phyloP scores from a whole-genome alignment of 2,888 invertebrate species.

The Polymixis flavicincta region DNA sequence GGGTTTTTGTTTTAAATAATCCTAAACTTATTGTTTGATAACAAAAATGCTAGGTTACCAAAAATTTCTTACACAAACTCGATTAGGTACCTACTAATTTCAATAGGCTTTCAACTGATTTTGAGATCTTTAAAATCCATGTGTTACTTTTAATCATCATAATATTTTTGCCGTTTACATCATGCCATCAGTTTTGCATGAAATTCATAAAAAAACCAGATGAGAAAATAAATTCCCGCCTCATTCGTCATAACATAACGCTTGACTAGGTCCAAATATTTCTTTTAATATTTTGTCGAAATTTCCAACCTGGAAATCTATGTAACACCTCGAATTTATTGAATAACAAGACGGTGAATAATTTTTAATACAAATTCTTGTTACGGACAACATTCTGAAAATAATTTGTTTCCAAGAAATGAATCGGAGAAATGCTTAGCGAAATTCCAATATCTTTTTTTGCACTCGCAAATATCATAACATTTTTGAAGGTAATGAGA shows the following conservation, averaged over 20 bases:
- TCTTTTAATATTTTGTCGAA: slow-evolving; percentile 36
- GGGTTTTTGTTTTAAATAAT: not conserved
- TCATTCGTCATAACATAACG: slow-evolving; percentile 44
- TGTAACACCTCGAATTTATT: slow-evolving; percentile 4
- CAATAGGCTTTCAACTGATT: not conserved
- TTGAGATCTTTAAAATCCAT: not conserved
- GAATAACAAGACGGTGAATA: slow-evolving; percentile 3
- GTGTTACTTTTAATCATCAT: slow-evolving; percentile 1
- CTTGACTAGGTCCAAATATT: slow-evolving; percentile 33
- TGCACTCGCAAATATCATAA: not conserved
- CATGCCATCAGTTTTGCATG: not conserved
- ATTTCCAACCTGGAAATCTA: slow-evolving; percentile 19
- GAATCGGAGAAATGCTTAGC: not conserved
- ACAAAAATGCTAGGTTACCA: not conserved
- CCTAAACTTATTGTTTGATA: too few species aligned
- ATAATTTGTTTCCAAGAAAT: slow-evolving; percentile 19
- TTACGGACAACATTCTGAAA: not conserved
- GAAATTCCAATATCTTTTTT: not conserved
- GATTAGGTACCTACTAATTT: not conserved
- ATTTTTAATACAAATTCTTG: slow-evolving; percentile 3
- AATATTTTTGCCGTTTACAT: slow-evolving; percentile 2
- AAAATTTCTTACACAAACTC: not conserved
- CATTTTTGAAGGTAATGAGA: not conserved
- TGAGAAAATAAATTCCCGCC: slow-evolving; percentile 39
- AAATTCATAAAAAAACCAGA: slow-evolving; percentile 23